Conservation (phyloP, 2,797 vertebrate species). For the Trachops cirrhosus region DNA sequence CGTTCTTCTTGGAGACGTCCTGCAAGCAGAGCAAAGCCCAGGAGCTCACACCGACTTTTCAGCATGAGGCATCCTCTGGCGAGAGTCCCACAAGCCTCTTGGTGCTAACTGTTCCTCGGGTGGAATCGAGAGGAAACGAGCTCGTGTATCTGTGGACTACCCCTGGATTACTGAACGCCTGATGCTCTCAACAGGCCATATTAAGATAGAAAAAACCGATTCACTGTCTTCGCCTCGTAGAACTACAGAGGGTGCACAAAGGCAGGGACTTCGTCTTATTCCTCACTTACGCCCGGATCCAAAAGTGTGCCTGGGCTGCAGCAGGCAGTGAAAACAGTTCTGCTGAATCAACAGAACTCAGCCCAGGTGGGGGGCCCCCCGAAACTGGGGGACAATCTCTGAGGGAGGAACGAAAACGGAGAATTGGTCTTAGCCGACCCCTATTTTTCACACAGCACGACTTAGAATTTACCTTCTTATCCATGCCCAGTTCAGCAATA, state of each 20-base stretch:
- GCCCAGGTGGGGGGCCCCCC: neutral
- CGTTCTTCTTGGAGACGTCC: slow-evolving; percentile 98
- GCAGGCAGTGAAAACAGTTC: neutral
- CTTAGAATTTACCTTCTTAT: slow-evolving; percentile 90
- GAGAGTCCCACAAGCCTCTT: neutral
- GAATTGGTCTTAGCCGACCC: neutral
- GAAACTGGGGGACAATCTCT: neutral
- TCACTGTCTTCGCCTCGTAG: neutral
- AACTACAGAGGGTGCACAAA: neutral
- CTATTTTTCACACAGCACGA: neutral
- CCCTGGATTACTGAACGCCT: neutral
- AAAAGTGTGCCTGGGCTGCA: neutral
- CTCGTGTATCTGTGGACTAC: fast-evolving
- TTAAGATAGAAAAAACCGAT: neutral
- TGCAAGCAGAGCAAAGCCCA: slow-evolving; percentile 69
- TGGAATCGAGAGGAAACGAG: neutral
- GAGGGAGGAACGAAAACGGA: neutral
- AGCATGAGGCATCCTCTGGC: neutral
- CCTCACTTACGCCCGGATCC: neutral
- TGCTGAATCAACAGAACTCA: neutral
- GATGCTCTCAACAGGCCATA: neutral
- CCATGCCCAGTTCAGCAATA: slow-evolving; percentile 95
- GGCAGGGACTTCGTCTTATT: neutral
- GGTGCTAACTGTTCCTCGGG: neutral
- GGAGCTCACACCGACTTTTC: neutral